Base-by-base conservation (phyloP, 2,888 invertebrate species). In the Camptogramma bilineatum region DNA sequence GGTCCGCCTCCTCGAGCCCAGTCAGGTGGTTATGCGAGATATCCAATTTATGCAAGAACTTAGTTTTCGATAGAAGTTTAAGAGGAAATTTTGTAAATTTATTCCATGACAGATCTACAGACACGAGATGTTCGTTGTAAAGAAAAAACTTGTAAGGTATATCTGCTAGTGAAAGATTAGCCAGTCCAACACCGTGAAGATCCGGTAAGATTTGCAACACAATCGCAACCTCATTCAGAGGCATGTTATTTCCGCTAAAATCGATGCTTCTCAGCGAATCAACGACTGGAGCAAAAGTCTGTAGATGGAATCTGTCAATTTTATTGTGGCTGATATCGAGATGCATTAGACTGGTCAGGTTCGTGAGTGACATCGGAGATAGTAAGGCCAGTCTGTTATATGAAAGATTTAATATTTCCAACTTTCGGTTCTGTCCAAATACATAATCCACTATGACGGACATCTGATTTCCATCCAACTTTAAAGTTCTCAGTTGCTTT, bases 311-410 rank as follows among this genome's bases (percentile, higher is more conserved):
- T 56, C 94, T 93, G 74, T 95, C 95, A 72, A 97, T 93, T 85
- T 96, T 96, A 82, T 97, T 97, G 83, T 95, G 95, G 70, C 96
- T 95, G 64, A 97, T 94, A 84, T 97, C 96, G 70, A 97, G 88
- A 74, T 95, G 95, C 66, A 93, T 90, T 62, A 97, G 93, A 64
- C 94, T 94, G 54, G 95, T 95, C 69, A 96, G 92, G 87, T 97
- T 97, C 72, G 94, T 91, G 80, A 97, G 96, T 54, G 97, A 96
- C 71, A 94, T 94, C 62, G 95, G 94, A 69, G 96, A 96, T 73
- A 97, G 94, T 83, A 96, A 94, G 46, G 95, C 96, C 70, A 97
- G 92, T 52, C 96, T 94, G 84, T 97, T 97, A 78, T 95, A 94
- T 50, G 96, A 95, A 69, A 97, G 88, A 76, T 95, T 90, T 64